Evolutionary conservation across 1,140 invertebrate species (phyloP).

Genomic region (Babylonia areolata): DNA sequence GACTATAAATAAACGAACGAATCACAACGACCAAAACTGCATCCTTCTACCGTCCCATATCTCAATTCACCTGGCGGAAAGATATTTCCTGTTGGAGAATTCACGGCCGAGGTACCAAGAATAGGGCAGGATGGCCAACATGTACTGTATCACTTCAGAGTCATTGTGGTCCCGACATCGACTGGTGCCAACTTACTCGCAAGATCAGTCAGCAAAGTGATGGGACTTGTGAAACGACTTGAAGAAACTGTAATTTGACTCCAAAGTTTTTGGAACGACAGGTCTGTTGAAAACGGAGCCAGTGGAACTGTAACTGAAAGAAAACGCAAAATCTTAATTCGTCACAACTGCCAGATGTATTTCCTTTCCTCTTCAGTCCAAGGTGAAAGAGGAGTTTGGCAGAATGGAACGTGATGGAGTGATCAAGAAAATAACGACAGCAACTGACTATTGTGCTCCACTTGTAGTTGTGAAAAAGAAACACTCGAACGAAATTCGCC

Average conservation of each 20-base stretch:
- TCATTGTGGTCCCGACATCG: not conserved
- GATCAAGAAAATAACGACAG: constrained; percentile 52
- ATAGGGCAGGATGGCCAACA: not conserved
- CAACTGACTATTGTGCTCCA: constrained; percentile 55
- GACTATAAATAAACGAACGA: no score
- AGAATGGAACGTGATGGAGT: constrained; percentile 60
- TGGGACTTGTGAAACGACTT: constrained; percentile 8
- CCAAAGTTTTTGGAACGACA: not conserved
- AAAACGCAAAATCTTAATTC: constrained; percentile 40
- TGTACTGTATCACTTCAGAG: not conserved
- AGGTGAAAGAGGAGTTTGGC: constrained; percentile 65
- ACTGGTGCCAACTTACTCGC: not conserved
- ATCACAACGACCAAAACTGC: not conserved
- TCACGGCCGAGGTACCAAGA: not conserved
- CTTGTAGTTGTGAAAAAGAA: constrained; percentile 56
- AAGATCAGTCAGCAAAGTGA: constrained; percentile 4
- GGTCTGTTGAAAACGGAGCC: not conserved
- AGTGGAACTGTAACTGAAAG: constrained; percentile 50
- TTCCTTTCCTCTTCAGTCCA: constrained; percentile 58
- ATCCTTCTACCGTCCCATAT: not conserved
- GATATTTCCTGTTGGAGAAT: not conserved
- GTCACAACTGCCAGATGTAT: constrained; percentile 58
- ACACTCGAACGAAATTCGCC: constrained; percentile 54
- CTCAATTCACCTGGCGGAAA: not conserved
- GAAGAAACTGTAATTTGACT: no score